A percentile compares a stretch with the other conserved stretches of the same genome.
phyloP scores from a whole-genome alignment of 92 coral and sea anemone genomes.

The Nematostella vectensis region DNA sequence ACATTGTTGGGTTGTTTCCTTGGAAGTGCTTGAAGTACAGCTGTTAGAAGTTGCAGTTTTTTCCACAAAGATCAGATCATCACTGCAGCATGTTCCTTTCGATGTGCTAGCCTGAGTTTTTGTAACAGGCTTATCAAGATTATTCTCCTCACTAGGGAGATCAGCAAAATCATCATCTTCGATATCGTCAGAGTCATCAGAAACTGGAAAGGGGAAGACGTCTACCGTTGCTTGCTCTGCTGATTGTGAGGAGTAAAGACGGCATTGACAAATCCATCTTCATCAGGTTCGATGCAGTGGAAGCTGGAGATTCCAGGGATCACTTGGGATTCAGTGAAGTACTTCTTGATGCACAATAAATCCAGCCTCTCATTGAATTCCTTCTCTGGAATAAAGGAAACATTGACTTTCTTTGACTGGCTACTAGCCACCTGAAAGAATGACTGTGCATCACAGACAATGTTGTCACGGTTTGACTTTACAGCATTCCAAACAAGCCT shows the following conservation, averaged over 20 bases:
- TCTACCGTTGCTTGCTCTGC: conserved; percentile 4
- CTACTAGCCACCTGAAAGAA: conserved; percentile 40
- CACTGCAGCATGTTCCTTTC: background rate
- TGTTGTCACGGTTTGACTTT: conserved; percentile 19
- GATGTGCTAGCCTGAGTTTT: conserved; percentile 1
- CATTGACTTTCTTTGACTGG: conserved; percentile 33
- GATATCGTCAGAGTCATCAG: conserved; percentile 6
- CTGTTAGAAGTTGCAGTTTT: background rate
- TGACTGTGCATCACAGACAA: conserved; percentile 32
- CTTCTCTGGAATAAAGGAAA: conserved; percentile 24
- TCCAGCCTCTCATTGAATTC: conserved; percentile 22
- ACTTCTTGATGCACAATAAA: conserved; percentile 27
- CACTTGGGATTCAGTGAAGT: conserved; percentile 38
- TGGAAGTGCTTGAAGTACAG: conserved; percentile 2
- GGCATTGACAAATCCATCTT: conserved; percentile 36
- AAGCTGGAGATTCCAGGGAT: conserved; percentile 35
- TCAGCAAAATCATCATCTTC: conserved; percentile 5
- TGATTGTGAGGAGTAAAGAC: conserved; percentile 35
- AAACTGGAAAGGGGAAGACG: conserved; percentile 1
- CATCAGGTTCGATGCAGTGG: conserved; percentile 49
- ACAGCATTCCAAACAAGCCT: conserved; percentile 42
- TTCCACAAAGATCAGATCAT: background rate
- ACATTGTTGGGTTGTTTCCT: background rate
- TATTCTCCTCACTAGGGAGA: background rate
- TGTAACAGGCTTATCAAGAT: conserved; percentile 3